Base-by-base conservation (phyloP, 2,113 vertebrate genomes). In the Microtus oregoni region DNA sequence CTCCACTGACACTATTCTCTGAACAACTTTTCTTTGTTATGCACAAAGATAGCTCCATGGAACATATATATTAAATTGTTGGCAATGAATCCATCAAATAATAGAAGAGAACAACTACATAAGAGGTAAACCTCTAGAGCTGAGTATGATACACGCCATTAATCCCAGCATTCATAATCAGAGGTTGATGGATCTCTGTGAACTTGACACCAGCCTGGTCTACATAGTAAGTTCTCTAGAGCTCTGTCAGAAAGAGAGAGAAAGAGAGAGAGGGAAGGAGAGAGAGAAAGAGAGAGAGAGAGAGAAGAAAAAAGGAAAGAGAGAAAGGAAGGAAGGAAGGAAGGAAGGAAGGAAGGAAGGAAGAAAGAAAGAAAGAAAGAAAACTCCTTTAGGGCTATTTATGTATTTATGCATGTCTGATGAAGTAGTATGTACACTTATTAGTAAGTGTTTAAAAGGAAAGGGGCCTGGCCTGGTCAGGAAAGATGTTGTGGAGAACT, bases 21-120 rank as follows among this genome's bases (percentile, higher is more conserved):
- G 32, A 9, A 35, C 50, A 35, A 8, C 30, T 79, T 79, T 32
- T 79, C 47, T 52, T 91, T 81, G 52, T 20, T 87, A 1, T 94
- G 26, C 86, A 68, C 58, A 95, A 93, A 96, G 67, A 68, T 95
- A 73, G 26, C 38, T 92, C 63, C 92, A 32, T 92, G 41, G 32
- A 38, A 81, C n/a, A 86, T 58, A n/a, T 44, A 70, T 89, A 35
- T 63, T 92, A 47, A 77, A 13, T 52, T 92, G 32, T 58, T 91
- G 77, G 58, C 70, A 88, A 50, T 92, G 44, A 26, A 30, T 77
- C 67, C 75, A 85, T 96, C n/a, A 94, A 61, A 76, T 55, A 72
- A 32, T 44, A 76, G 38, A 41, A 41, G 41, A 41, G 41, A 94
- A 94, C 32, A 52, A 2, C 61, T 86, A 4, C 52, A 12, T 92